Base-by-base conservation (phyloP, 1,140 invertebrate species). In the Caerostris darwini region DNA sequence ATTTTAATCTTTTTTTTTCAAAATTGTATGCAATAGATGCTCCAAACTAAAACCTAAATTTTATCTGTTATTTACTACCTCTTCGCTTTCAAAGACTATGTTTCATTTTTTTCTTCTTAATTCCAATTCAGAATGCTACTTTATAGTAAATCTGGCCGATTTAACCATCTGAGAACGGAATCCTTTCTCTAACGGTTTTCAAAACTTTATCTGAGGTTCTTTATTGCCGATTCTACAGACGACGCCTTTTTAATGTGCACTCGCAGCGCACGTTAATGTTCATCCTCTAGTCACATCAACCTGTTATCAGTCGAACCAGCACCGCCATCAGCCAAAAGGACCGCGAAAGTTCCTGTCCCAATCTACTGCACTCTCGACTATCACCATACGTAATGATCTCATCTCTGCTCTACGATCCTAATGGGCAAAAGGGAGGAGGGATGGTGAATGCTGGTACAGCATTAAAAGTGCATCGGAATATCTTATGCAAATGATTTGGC, bases 221-320 rank as follows among this genome's bases (percentile, higher is more conserved):
- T 77, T 34, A 77, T 53, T 77, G 71, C 71, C 71, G 71, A 77
- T 50, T 77, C 71, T 77, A 5, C 19, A 50, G 71, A 77, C 69
- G 69, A 77, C 71, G 71, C 50, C 71, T 77, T 77, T 77, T 77
- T 77, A 77, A 77, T 77, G 71, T 77, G 71, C 71, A 77, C 53
- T 77, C 71, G 71, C 50, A 53, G 53, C 53, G 34, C 71, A 77
- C 50, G 50, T 77, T 77, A 77, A 77, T 77, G 71, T 34, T 50
- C 71, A 77, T 77, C 71, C 71, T 12, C 34, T 77, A 19, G 50
- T 77, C 71, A 53, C 71, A 77, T 77, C 71, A 77, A 50, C 71
- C 71, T 77, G 50, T 77, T 77, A 77, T 77, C 71, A 8, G 10
- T 10, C 34, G 53, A 50, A 19, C 12, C 61, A 61, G 4, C 17